Percentiles rank a stretch among this genome's conserved stretches.
These are phyloP conservation scores for Phaonia tiefii DNA, from an alignment of 2,888 invertebrate species.

Conservation along the genomic window DNA sequence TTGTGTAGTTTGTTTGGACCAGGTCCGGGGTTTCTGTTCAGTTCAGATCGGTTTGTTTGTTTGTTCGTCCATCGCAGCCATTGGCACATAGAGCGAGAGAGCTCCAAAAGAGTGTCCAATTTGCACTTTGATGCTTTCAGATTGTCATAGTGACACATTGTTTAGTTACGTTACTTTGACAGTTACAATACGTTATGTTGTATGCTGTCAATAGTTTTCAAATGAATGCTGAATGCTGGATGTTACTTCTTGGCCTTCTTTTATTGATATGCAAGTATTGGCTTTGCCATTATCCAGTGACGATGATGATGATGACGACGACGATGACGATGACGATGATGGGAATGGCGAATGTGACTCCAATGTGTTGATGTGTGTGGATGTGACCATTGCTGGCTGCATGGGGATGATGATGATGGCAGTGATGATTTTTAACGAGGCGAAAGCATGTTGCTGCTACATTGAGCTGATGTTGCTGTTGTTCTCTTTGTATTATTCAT, in stretches of 20 bases:
- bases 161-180: slow-evolving; percentile 68
- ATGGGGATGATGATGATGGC: slow-evolving; percentile 15
- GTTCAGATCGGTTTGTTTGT: slow-evolving; percentile 29
- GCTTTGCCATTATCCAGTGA: slow-evolving; percentile 56
- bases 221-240: slow-evolving; percentile 54
- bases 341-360: slow-evolving; percentile 6
- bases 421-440: slow-evolving; percentile 62
- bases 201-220: slow-evolving; percentile 67
- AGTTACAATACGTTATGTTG: slow-evolving; percentile 69
- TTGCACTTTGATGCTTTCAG: slow-evolving; percentile 69
- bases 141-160: slow-evolving; percentile 69
- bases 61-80: slow-evolving; percentile 29
- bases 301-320: slow-evolving; percentile 28
- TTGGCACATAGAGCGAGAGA: slow-evolving; percentile 29
- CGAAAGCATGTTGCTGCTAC: slow-evolving; percentile 55
- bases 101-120: slow-evolving; percentile 65
- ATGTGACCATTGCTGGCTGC: background rate
- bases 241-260: slow-evolving; percentile 61
- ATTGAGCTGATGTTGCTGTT: slow-evolving; percentile 13
- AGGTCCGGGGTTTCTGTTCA: slow-evolving; percentile 28
- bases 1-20: slow-evolving; percentile 1
- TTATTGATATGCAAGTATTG: slow-evolving; percentile 60
- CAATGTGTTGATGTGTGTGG: slow-evolving; percentile 19
- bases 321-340: slow-evolving; percentile 25
- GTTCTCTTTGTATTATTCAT: slow-evolving; percentile 31